A percentile compares a stretch with the other conserved stretches of the same genome.
These are phyloP conservation scores for Leucophenga montana DNA, from an alignment of 2,888 invertebrate species.

Conservation along the genomic window DNA sequence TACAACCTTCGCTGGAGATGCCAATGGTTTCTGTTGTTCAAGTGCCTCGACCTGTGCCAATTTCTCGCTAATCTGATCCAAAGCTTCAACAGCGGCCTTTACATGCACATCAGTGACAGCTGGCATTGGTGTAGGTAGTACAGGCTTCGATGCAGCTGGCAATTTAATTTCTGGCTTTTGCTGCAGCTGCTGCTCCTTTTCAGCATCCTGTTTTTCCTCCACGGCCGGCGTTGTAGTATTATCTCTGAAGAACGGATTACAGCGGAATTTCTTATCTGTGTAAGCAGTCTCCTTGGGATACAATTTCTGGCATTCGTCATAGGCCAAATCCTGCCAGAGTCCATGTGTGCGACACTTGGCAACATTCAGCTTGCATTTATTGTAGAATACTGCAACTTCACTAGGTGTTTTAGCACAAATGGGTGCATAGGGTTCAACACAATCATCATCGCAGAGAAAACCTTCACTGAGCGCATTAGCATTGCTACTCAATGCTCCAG, in stretches of 20 bases:
- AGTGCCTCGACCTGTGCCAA: conserved; percentile 31
- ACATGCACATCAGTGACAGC: conserved; percentile 19
- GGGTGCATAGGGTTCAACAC: conserved; percentile 59
- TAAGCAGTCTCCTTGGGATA: conserved; percentile 63
- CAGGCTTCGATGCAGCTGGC: not conserved
- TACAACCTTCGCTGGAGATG: too few species aligned
- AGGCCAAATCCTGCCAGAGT: conserved; percentile 59
- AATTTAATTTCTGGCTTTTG: conserved; percentile 12
- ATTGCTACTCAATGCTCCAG: conserved; percentile 56
- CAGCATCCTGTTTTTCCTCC: not conserved
- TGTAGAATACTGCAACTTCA: conserved; percentile 68
- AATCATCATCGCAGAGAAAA: conserved; percentile 67
- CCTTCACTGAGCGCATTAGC: conserved; percentile 57
- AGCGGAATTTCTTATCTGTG: conserved; percentile 61
- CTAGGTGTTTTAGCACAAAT: conserved; percentile 61
- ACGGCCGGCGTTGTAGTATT: conserved; percentile 32
- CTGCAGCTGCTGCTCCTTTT: not conserved
- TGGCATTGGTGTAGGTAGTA: not conserved
- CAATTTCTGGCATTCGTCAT: conserved; percentile 55
- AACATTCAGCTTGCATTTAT: conserved; percentile 65
- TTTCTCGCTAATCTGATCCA: conserved; percentile 38
- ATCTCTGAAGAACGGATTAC: conserved; percentile 60
- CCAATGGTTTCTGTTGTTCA: conserved; percentile 9
- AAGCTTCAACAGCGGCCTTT: conserved; percentile 35
- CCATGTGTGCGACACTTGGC: conserved; percentile 69